These are phyloP conservation scores for Calcarius lapponicus DNA, from an alignment of 2,797 vertebrate species.

Conservation along the genomic window DNA sequence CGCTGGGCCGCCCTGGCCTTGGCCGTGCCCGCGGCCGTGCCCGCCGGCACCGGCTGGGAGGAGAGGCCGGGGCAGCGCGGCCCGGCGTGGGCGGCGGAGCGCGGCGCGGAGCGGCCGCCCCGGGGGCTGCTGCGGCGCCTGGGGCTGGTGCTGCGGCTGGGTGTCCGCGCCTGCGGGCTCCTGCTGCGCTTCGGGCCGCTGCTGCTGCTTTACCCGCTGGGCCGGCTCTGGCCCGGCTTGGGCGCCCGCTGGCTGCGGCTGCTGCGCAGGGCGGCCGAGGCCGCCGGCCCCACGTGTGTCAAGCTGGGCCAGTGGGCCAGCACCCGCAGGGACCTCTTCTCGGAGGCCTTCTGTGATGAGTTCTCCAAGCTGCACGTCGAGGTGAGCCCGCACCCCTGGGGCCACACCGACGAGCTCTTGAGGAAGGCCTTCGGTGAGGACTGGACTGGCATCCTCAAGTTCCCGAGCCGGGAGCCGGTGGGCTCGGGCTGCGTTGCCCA, in stretches of 20 bases:
- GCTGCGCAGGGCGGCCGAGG: slow-evolving; percentile 88
- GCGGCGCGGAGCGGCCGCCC: background rate
- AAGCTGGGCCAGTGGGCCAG: slow-evolving; percentile 97
- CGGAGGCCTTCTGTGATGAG: slow-evolving; percentile 85
- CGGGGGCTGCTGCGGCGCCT: slow-evolving; percentile 14
- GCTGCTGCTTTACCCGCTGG: slow-evolving; percentile 84
- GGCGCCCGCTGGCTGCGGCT: slow-evolving; percentile 80
- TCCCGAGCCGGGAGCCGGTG: slow-evolving; percentile 85
- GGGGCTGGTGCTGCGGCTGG: slow-evolving; percentile 74
- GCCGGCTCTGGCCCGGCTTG: slow-evolving; percentile 76
- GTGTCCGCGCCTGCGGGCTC: slow-evolving; percentile 81
- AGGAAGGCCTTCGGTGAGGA: slow-evolving; percentile 84
- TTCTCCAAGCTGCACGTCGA: slow-evolving; percentile 89
- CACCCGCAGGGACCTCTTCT: slow-evolving; percentile 91
- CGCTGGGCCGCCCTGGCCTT: no score
- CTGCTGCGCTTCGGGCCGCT: slow-evolving; percentile 88
- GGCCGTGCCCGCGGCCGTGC: background rate
- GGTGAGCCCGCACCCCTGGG: slow-evolving; percentile 88
- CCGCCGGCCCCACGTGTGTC: slow-evolving; percentile 89
- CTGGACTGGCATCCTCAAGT: slow-evolving; percentile 82
- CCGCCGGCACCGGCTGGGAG: no score
- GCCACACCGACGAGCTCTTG: slow-evolving; percentile 84
- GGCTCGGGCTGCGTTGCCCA: slow-evolving; percentile 94
- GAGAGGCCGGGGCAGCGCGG: background rate
- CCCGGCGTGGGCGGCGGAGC: no score